phyloP scores from a whole-genome alignment of 1,140 invertebrate species.

The Drosophila bocki region DNA sequence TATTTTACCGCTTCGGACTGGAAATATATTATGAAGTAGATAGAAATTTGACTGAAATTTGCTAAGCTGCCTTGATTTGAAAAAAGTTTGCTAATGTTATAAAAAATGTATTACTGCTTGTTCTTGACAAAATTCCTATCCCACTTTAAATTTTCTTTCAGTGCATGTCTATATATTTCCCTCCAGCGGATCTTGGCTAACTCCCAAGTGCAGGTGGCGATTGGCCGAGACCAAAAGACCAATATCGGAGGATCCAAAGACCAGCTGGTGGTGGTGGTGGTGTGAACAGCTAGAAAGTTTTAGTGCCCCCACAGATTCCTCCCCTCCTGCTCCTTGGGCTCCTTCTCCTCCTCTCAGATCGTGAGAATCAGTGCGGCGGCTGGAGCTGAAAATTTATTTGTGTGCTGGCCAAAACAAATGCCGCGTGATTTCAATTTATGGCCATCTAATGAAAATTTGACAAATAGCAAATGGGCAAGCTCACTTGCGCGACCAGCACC shows the following conservation, averaged over 20 bases:
- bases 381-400: conserved; percentile 65
- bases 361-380: conserved; percentile 74
- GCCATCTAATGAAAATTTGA: conserved; percentile 78
- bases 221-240: conserved; percentile 56
- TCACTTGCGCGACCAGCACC: conserved; percentile 20
- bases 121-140: neutral
- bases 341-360: conserved; percentile 27
- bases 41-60: neutral
- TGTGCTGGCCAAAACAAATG: conserved; percentile 72
- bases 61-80: neutral
- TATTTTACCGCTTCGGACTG: neutral
- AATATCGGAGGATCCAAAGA: conserved; percentile 27
- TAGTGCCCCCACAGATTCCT: conserved; percentile 33
- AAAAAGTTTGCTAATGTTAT: no score
- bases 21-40: neutral
- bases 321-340: neutral
- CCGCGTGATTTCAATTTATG: conserved; percentile 71
- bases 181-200: conserved; percentile 40
- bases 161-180: conserved; percentile 14
- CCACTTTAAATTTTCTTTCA: neutral
- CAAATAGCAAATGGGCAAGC: conserved; percentile 76
- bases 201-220: conserved; percentile 70
- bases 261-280: conserved; percentile 74
- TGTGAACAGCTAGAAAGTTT: conserved; percentile 82
- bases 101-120: neutral